phyloP scores from a whole-genome alignment of 2,888 invertebrate genomes.

The Hecatera dysodea region DNA sequence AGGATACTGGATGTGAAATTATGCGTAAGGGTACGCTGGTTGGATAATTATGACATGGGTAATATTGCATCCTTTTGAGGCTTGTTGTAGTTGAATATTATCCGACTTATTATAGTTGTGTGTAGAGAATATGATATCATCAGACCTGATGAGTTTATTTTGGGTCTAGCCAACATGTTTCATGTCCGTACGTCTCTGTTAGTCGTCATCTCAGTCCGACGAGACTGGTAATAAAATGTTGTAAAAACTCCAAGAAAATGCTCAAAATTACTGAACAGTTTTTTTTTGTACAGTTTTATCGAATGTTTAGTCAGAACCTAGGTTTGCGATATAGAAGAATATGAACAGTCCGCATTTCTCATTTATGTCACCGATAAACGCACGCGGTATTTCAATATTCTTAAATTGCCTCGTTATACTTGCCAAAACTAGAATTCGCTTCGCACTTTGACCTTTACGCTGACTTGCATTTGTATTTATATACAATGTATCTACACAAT shows the following conservation, averaged over 20 bases:
- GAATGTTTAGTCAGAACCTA: no score
- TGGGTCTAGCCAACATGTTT: neutral
- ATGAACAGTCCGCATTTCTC: conserved; percentile 3
- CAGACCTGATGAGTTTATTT: no score
- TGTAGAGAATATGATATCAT: no score
- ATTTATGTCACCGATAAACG: conserved; percentile 29
- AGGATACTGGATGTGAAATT: conserved; percentile 2
- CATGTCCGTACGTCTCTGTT: no score
- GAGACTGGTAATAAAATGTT: no score
- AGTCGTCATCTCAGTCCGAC: no score
- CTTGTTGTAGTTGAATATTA: neutral
- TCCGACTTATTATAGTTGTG: neutral
- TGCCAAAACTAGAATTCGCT: conserved; percentile 35
- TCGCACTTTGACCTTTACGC: conserved; percentile 54
- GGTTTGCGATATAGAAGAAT: no score
- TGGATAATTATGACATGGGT: neutral
- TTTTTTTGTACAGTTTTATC: no score
- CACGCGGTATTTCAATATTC: conserved; percentile 13
- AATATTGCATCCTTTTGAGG: neutral
- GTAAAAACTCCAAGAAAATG: no score
- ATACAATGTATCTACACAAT: conserved; percentile 34
- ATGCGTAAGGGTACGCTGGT: neutral
- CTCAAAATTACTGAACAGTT: no score
- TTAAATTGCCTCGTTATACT: conserved; percentile 14
- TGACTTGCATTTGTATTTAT: conserved; percentile 44